These are phyloP conservation scores for Myotis brandtii DNA, from an alignment of 2,113 vertebrate species.

Conservation along the genomic window DNA sequence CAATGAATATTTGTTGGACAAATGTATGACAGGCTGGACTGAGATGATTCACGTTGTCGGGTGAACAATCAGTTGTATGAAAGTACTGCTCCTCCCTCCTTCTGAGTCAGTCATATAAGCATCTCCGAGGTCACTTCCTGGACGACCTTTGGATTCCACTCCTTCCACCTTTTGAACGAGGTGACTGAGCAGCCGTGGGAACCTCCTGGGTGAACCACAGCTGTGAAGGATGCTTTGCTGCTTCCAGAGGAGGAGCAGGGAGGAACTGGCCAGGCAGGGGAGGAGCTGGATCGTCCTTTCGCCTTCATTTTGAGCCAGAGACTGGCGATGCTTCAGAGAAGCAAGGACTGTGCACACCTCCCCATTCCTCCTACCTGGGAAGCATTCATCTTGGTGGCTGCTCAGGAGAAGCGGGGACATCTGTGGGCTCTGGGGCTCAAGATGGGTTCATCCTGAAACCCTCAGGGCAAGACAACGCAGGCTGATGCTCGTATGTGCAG, in stretches of 20 bases:
- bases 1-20: not conserved
- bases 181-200: conserved; percentile 34
- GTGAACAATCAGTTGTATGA: no score
- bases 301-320: conserved; percentile 46
- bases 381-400: conserved; percentile 21
- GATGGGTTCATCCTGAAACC: not conserved
- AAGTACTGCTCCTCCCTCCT: not conserved
- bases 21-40: not conserved
- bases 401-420: not conserved
- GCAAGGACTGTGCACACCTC: conserved; percentile 2
- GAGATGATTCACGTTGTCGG: not conserved
- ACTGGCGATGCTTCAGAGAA: conserved; percentile 59
- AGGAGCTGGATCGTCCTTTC: not conserved
- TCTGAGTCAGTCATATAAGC: not conserved
- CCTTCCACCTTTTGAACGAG: conserved; percentile 67
- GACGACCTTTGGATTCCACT: conserved; percentile 52
- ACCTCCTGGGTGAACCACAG: conserved; percentile 52
- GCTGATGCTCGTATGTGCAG: not conserved
- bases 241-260: not conserved
- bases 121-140: conserved; percentile 71
- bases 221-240: not conserved
- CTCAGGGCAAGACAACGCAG: not conserved
- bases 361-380: not conserved
- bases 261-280: not conserved
- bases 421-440: not conserved